phyloP scores from a whole-genome alignment of 2,797 vertebrate species.

The Pampus argenteus region DNA sequence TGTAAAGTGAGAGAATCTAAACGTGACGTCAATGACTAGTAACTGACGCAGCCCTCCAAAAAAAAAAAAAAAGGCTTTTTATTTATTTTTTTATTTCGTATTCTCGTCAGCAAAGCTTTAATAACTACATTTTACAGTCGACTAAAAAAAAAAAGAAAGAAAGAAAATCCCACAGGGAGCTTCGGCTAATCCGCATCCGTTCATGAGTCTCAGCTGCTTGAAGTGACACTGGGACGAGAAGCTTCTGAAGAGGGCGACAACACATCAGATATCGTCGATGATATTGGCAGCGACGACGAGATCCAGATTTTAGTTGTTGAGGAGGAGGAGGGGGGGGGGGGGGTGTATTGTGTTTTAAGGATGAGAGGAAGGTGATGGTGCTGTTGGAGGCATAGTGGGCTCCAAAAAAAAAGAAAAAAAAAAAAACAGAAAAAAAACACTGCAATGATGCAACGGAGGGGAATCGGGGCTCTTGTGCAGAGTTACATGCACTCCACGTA shows the following conservation, averaged over 20 bases:
- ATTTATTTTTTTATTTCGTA: slow-evolving; percentile 65
- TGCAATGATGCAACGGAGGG: slow-evolving; percentile 88
- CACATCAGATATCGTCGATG: slow-evolving; percentile 57
- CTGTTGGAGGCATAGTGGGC: slow-evolving; percentile 71
- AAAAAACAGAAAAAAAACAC: slow-evolving; percentile 78
- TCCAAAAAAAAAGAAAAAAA: slow-evolving; percentile 64
- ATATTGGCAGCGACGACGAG: slow-evolving; percentile 51
- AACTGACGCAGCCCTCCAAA: slow-evolving; percentile 96
- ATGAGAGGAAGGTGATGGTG: slow-evolving; percentile 54
- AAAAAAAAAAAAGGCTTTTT: slow-evolving; percentile 80
- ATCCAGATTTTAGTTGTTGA: slow-evolving; percentile 44
- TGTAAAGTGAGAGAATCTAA: slow-evolving; percentile 98
- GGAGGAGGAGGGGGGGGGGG: neutral
- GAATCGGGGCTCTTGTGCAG: slow-evolving; percentile 83
- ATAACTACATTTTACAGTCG: slow-evolving; percentile 83
- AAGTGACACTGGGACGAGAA: slow-evolving; percentile 73
- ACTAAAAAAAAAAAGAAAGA: slow-evolving; percentile 50
- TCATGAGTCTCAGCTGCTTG: slow-evolving; percentile 78
- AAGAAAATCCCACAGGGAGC: slow-evolving; percentile 38
- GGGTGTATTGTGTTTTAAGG: slow-evolving; percentile 49
- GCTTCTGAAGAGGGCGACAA: slow-evolving; percentile 72
- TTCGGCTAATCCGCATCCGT: slow-evolving; percentile 51
- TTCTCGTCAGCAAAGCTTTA: slow-evolving; percentile 86
- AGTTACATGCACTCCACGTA: slow-evolving; percentile 90
- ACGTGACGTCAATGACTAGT: slow-evolving; percentile 99